Conservation (phyloP, 2,888 invertebrate genomes). For the Andrena dorsata region DNA sequence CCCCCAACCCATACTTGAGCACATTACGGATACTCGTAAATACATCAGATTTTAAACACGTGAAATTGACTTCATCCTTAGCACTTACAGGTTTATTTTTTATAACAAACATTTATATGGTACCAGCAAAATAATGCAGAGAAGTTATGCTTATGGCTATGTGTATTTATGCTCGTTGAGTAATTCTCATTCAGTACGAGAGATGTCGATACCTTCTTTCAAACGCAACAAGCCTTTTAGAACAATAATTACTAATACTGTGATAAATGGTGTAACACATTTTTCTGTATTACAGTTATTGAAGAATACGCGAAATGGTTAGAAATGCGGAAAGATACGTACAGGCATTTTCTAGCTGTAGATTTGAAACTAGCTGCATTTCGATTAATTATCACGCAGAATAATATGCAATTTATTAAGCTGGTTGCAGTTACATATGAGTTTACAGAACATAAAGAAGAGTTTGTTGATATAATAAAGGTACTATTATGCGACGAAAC, state of each 20-base stretch:
- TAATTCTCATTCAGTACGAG: too few species aligned
- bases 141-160: background rate
- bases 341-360: slow-evolving; percentile 85
- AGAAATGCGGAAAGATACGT: slow-evolving; percentile 64
- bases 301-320: slow-evolving; percentile 84
- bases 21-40: slow-evolving; percentile 87
- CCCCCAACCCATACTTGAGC: slow-evolving; percentile 88
- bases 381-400: slow-evolving; percentile 89
- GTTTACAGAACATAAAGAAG: slow-evolving; percentile 87
- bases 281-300: slow-evolving; percentile 77
- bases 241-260: too few species aligned
- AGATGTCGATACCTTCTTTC: too few species aligned
- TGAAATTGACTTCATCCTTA: slow-evolving; percentile 88
- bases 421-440: slow-evolving; percentile 89
- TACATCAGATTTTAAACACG: slow-evolving; percentile 88
- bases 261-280: background rate
- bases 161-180: background rate
- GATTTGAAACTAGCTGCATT: slow-evolving; percentile 90
- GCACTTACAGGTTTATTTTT: slow-evolving; percentile 85
- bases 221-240: too few species aligned
- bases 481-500: slow-evolving; percentile 61
- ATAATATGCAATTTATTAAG: slow-evolving; percentile 88
- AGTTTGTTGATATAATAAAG: slow-evolving; percentile 85
- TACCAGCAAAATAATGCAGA: background rate
- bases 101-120: background rate